Evolutionary conservation across 2,113 vertebrate genomes (phyloP).

Genomic region (Oryzias curvinotus): DNA sequence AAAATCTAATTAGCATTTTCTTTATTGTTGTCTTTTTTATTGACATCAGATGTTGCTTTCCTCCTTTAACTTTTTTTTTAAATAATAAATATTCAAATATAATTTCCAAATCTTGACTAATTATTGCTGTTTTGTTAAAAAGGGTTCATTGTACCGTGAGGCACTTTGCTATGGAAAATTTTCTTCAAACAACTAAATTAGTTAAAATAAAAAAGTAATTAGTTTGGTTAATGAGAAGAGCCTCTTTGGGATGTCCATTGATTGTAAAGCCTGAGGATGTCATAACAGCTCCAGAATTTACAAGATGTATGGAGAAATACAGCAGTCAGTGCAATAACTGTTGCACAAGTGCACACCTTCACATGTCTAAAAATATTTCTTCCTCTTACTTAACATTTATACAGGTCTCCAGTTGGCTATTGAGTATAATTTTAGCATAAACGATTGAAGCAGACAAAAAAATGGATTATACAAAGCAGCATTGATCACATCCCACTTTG

Average conservation of each 20-base stretch:
- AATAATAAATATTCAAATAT: too few relatives aligned
- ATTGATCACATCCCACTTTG: conserved; percentile 20
- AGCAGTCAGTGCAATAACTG: background rate
- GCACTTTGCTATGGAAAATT: too few relatives aligned
- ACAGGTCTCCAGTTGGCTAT: conserved; percentile 7
- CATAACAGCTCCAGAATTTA: background rate
- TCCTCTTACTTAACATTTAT: background rate
- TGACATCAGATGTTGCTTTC: too few relatives aligned
- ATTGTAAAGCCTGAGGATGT: background rate
- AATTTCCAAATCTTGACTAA: too few relatives aligned
- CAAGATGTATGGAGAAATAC: background rate
- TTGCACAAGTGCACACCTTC: background rate
- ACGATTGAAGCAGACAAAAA: conserved; percentile 17
- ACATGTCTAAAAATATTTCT: background rate
- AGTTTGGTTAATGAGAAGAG: too few relatives aligned
- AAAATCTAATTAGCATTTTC: background rate
- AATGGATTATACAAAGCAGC: conserved; percentile 23
- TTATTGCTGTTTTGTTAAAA: too few relatives aligned
- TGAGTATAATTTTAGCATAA: conserved; percentile 2
- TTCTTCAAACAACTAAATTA: too few relatives aligned
- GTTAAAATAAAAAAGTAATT: too few relatives aligned
- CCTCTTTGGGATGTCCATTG: too few relatives aligned
- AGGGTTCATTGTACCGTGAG: too few relatives aligned
- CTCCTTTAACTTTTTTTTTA: too few relatives aligned
- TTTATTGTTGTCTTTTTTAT: background rate